These are phyloP conservation scores for Stenotaenia linearis DNA, from an alignment of 2,888 invertebrate species.

Conservation along the genomic window DNA sequence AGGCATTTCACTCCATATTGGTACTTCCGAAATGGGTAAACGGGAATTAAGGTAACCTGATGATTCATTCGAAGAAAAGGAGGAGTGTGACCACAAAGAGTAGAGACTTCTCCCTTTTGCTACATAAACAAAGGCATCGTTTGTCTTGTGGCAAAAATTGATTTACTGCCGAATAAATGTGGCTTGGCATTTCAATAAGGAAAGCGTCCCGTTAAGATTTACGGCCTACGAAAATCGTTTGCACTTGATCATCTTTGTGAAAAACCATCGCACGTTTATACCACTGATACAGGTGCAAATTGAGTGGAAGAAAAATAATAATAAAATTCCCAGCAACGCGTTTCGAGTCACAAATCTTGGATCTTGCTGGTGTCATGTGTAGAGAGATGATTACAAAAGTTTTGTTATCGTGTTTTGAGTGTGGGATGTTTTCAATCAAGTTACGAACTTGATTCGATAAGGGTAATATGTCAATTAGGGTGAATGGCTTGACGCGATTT, in stretches of 20 bases:
- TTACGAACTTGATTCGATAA: too few species aligned
- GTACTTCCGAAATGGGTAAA: not conserved
- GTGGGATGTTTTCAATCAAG: too few species aligned
- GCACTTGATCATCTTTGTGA: conserved; percentile 1
- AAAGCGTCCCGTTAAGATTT: not conserved
- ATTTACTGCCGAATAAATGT: conserved; percentile 26
- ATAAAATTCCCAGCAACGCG: not conserved
- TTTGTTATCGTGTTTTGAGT: too few species aligned
- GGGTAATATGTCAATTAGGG: too few species aligned
- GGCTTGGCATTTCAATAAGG: conserved; percentile 20
- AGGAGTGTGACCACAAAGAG: conserved; percentile 22
- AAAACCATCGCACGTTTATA: not conserved
- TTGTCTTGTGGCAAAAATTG: conserved; percentile 15
- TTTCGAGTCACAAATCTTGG: conserved; percentile 6
- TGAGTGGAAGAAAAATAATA: conserved; percentile 14
- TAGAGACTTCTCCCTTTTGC: not conserved
- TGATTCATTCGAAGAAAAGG: not conserved
- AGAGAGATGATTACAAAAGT: too few species aligned
- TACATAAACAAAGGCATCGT: conserved; percentile 17
- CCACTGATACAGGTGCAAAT: not conserved
- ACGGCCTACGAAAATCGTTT: not conserved
- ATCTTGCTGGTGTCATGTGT: not conserved
- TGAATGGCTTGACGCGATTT: too few species aligned
- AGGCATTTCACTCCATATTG: too few species aligned
- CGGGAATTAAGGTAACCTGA: not conserved